Evolutionary conservation across 2,113 vertebrate genomes (phyloP).

Genomic region (Proterorhinus semilunaris): DNA sequence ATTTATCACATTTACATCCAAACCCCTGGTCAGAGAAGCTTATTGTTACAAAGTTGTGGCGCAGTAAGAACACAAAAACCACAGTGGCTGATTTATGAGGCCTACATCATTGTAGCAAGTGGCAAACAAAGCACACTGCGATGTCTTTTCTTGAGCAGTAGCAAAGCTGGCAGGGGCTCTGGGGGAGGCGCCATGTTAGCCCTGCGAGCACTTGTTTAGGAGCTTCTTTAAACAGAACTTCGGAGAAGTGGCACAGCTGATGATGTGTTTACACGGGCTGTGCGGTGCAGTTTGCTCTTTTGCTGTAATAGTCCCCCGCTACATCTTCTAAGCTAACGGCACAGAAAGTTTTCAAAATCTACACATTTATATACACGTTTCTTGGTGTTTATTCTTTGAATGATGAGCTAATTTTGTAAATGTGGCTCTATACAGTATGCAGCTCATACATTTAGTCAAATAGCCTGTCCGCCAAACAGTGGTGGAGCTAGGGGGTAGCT

Average conservation of each 20-base stretch:
- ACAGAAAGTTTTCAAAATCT: neutral
- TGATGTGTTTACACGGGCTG: constrained; percentile 25
- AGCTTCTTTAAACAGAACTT: constrained; percentile 29
- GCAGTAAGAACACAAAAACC: constrained; percentile 45
- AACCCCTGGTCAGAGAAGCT: constrained; percentile 26
- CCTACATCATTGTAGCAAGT: constrained; percentile 32
- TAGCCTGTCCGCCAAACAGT: no score
- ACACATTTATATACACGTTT: neutral
- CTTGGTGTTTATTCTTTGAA: neutral
- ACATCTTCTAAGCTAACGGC: constrained; percentile 8
- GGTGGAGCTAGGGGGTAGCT: no score
- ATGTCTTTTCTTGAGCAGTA: neutral
- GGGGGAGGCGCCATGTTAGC: constrained; percentile 18
- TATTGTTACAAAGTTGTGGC: constrained; percentile 46
- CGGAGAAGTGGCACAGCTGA: constrained; percentile 22
- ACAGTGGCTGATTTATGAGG: constrained; percentile 46
- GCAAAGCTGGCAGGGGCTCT: constrained; percentile 21
- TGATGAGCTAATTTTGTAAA: neutral
- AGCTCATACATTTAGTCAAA: no score
- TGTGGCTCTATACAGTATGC: no score
- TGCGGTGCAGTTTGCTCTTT: constrained; percentile 2
- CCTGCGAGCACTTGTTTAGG: constrained; percentile 5
- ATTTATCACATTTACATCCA: constrained; percentile 66
- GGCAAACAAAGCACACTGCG: constrained; percentile 22
- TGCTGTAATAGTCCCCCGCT: neutral